A percentile compares a stretch with the other conserved stretches of the same genome.
phyloP scores from a whole-genome alignment of 1,140 invertebrate genomes.

The Hermatobates lingyangjiaoensis region DNA sequence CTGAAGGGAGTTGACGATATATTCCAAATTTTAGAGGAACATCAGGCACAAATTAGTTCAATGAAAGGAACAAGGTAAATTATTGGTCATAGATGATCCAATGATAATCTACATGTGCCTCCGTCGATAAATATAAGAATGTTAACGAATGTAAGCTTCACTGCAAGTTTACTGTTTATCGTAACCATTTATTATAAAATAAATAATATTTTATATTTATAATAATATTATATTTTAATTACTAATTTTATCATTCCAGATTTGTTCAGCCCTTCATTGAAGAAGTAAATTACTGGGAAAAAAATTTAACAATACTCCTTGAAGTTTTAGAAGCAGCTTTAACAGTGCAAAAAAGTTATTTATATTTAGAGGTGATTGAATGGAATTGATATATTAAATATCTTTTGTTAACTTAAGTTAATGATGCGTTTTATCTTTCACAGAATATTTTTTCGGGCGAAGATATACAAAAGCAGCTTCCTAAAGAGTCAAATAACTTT shows the following conservation, averaged over 20 bases:
- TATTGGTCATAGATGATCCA: no score
- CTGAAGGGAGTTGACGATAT: conserved; percentile 51
- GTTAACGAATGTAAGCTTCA: no score
- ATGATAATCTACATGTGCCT: no score
- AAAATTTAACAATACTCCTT: conserved; percentile 49
- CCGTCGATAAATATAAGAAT: no score
- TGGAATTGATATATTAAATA: background rate
- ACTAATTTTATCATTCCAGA: conserved; percentile 21
- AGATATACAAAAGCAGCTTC: conserved; percentile 66
- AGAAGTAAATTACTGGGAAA: conserved; percentile 66
- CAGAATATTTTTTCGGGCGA: conserved; percentile 65
- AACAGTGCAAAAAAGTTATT: conserved; percentile 56
- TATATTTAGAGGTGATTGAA: conserved; percentile 46
- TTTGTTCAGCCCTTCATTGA: conserved; percentile 67
- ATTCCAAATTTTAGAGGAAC: conserved; percentile 48
- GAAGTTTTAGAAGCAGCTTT: conserved; percentile 58
- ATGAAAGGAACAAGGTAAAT: conserved; percentile 56
- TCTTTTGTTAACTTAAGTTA: background rate
- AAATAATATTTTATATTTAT: background rate
- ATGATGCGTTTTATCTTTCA: no score
- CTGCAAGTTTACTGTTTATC: no score
- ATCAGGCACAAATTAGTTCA: conserved; percentile 49
- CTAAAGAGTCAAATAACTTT: conserved; percentile 55
- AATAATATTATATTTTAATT: conserved; percentile 1
- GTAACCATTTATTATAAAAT: no score